These are phyloP conservation scores for Caenorhabditis angaria DNA, from an alignment of 2,888 invertebrate species.

Conservation along the genomic window DNA sequence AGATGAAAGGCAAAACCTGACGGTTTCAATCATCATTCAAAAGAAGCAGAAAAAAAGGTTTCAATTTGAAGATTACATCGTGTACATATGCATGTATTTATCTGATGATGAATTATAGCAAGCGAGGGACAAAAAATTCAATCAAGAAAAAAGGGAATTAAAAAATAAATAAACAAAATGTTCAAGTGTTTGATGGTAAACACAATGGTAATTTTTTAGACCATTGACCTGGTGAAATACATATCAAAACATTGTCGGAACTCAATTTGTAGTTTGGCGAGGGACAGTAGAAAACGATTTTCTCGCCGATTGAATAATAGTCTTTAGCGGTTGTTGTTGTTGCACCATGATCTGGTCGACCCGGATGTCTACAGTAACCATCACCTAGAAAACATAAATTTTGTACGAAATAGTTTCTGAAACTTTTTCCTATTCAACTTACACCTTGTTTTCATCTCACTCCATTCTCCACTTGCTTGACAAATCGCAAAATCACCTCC, in stretches of 20 bases:
- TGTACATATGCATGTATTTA: not conserved
- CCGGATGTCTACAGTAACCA: conserved; percentile 62
- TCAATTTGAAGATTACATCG: not conserved
- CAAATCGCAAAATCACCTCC: conserved; percentile 89
- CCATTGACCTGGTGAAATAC: conserved; percentile 55
- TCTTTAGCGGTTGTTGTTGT: conserved; percentile 60
- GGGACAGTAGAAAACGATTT: conserved; percentile 67
- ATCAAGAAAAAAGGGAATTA: not conserved
- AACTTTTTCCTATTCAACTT: too few relatives aligned
- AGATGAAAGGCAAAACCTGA: too few relatives aligned
- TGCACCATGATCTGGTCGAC: conserved; percentile 60
- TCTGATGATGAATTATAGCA: not conserved
- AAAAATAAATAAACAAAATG: not conserved
- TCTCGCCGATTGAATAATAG: conserved; percentile 67
- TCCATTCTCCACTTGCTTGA: conserved; percentile 86
- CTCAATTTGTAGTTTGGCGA: conserved; percentile 56
- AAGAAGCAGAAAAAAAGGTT: too few relatives aligned
- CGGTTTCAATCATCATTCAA: too few relatives aligned
- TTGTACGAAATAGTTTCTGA: too few relatives aligned
- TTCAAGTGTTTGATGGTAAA: conserved; percentile 43
- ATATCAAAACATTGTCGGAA: conserved; percentile 66
- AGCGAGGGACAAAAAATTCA: not conserved
- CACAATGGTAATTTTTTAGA: conserved; percentile 50
- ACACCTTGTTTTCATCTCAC: conserved; percentile 60
- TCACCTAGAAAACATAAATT: conserved; percentile 44